Percentiles rank a stretch among this genome's conserved stretches.
phyloP scores from a whole-genome alignment of 2,797 vertebrate genomes.

The Tenualosa thibaudeaui region DNA sequence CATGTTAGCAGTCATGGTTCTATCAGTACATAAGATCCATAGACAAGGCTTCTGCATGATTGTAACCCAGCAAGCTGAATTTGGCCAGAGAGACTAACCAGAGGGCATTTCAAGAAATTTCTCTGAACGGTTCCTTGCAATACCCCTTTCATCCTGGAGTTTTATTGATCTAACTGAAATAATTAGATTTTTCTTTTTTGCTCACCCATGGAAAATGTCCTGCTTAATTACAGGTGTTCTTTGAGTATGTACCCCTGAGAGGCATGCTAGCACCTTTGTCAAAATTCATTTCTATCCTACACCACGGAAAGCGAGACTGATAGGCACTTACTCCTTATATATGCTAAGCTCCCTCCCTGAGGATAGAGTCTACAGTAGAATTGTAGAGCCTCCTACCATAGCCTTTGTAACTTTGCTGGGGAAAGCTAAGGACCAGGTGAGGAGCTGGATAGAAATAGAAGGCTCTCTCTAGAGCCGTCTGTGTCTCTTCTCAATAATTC shows the following conservation, averaged over 20 bases:
- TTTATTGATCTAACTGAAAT: neutral
- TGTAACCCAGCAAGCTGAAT: neutral
- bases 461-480: conserved; percentile 4
- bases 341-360: neutral
- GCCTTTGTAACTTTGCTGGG: neutral
- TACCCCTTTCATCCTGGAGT: neutral
- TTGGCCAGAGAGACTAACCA: neutral
- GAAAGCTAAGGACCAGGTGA: neutral
- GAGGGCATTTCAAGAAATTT: neutral
- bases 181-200: neutral
- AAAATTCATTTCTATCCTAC: neutral
- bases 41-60: neutral
- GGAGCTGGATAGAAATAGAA: conserved; percentile 14
- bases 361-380: neutral
- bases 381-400: neutral
- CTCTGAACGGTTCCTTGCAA: neutral
- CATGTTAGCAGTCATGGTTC: neutral
- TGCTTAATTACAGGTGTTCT: neutral
- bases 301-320: neutral
- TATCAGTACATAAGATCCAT: neutral
- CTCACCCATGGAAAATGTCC: neutral
- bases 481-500: conserved; percentile 9
- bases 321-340: neutral
- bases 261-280: neutral
- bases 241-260: neutral